Evolutionary conservation across 1,140 invertebrate genomes (phyloP), one percentile per base, ranked within the genome.

Genomic region (Megathymus violae): DNA sequence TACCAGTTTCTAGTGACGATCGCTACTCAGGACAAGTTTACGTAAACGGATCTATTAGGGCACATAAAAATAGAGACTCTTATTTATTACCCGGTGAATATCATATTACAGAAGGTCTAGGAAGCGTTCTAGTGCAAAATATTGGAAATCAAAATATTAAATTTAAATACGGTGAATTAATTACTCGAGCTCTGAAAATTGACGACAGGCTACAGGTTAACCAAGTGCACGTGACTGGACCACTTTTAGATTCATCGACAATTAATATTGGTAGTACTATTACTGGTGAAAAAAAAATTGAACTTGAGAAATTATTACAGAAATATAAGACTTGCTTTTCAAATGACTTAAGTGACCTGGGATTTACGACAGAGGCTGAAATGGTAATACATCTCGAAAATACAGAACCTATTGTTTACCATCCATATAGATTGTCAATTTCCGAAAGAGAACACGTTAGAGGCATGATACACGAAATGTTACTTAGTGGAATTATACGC

Each of bases 361-460:
- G 66, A 13, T 68, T 68, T 43, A 68, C 61, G 14, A 48, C 25
- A 4, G 43, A 40, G 7, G 52, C 51, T 0, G 52, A 71, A 52
- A 71, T 71, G 69, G 41, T 34, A 43, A 71, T 71, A 10, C 11
- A 58, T 9, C 54, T 71, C 0, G 51, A 43, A 13, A 51, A 67
- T 22, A 13, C 19, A 7, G 7, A 15, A 2, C 58, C 64, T 1
- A 62, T 67, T 2, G 56, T 58, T 1, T 68, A 68, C 22, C 44
- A 52, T 5, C 69, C 69, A 2, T 71, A 65, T 11, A 48, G 62
- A 17, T n/a, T 50, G 3, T 36, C 47, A 16, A 16, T 16, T 36
- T 1, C 47, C 14, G 27, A 50, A 16, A 9, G 27, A 31, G 9
- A 4, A 31, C 27, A 1, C 4, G 27, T 31, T 31, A 31, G 14